Percentiles rank a stretch among this genome's conserved stretches.
Evolutionary conservation across 2,888 invertebrate species (phyloP).

Genomic region (Ptychoptera albimana): DNA sequence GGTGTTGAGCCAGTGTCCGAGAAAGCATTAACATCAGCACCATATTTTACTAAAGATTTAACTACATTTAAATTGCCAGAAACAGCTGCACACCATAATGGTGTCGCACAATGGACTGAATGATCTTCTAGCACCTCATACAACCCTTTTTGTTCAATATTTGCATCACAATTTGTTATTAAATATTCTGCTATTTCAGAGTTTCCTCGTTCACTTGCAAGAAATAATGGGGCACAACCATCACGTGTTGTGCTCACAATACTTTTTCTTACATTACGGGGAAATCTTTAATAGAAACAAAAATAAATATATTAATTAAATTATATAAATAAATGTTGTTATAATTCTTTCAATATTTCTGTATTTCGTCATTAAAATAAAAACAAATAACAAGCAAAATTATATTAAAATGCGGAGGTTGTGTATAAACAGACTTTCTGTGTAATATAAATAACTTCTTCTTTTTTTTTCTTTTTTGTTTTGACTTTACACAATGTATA

Average conservation of each 20-base stretch:
- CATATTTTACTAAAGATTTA: conserved; percentile 58
- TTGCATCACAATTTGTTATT: conserved; percentile 63
- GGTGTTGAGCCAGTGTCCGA: conserved; percentile 82
- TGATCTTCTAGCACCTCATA: conserved; percentile 75
- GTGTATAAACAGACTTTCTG: too few species aligned
- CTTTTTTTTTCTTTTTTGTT: too few species aligned
- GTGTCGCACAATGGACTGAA: conserved; percentile 60
- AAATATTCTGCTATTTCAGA: conserved; percentile 75
- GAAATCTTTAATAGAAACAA: conserved; percentile 28
- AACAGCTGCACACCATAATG: conserved; percentile 86
- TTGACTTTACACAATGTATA: too few species aligned
- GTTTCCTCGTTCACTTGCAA: conserved; percentile 63
- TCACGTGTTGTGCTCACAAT: conserved; percentile 52
- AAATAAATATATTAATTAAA: neutral
- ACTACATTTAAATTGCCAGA: conserved; percentile 65
- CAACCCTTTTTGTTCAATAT: conserved; percentile 70
- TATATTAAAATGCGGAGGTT: too few species aligned
- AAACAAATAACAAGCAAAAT: too few species aligned
- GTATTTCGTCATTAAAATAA: too few species aligned
- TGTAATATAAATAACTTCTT: too few species aligned
- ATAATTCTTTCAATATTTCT: too few species aligned
- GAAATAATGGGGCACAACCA: conserved; percentile 69
- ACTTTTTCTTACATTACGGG: conserved; percentile 43
- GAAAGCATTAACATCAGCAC: conserved; percentile 72
- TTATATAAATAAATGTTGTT: neutral